phyloP scores from a whole-genome alignment of 2,888 invertebrate species.

The Hydroisotoma schaefferi region DNA sequence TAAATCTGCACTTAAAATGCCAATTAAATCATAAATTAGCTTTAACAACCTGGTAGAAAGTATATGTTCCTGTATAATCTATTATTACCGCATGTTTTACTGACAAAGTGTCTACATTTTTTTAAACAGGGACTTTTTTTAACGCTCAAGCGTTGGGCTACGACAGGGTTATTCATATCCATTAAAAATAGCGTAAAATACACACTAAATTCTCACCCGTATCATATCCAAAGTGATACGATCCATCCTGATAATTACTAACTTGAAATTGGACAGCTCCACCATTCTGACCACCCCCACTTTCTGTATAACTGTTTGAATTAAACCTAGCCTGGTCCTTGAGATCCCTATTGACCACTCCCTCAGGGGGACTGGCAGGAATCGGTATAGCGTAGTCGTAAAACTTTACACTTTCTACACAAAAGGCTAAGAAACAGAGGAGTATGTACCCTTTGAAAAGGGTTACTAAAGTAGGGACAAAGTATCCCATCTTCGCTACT shows the following conservation, averaged over 20 bases:
- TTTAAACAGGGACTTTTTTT: too few species aligned
- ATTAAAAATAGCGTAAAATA: neutral
- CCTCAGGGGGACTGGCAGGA: neutral
- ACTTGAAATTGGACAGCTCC: neutral
- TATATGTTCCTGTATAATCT: too few species aligned
- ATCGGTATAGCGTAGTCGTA: neutral
- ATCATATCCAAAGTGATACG: conserved; percentile 13
- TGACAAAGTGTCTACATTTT: neutral
- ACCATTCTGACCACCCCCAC: neutral
- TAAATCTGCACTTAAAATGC: too few species aligned
- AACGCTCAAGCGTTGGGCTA: neutral
- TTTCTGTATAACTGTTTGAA: neutral
- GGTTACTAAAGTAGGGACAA: too few species aligned
- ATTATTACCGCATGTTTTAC: too few species aligned
- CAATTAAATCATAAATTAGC: too few species aligned
- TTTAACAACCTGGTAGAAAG: too few species aligned
- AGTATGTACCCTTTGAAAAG: too few species aligned
- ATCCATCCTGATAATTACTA: neutral
- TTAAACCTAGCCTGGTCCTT: too few species aligned
- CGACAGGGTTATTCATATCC: neutral
- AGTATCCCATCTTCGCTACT: too few species aligned
- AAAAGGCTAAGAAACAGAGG: too few species aligned
- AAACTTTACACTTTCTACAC: conserved; percentile 1
- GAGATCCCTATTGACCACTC: neutral
- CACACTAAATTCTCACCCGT: neutral